Evolutionary conservation across 2,797 vertebrate species (phyloP).

Genomic region (Glyptemys insculpta): DNA sequence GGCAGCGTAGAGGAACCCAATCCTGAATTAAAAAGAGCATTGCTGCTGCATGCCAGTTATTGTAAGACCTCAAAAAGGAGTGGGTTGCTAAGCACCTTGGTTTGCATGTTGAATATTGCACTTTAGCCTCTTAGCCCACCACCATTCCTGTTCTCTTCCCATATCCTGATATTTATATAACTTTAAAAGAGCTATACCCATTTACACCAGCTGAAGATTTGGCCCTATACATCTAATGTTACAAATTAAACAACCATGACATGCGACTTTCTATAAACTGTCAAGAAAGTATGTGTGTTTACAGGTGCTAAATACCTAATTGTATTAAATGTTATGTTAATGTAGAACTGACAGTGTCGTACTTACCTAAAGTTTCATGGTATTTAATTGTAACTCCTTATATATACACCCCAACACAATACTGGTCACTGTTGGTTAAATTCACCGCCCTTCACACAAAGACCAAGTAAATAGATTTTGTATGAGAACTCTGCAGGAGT

Average conservation of each 20-base stretch:
- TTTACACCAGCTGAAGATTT: background rate
- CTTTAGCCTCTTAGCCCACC: background rate
- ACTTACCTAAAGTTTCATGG: background rate
- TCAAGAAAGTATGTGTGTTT: background rate
- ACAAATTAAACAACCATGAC: background rate
- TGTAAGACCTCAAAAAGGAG: background rate
- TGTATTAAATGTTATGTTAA: background rate
- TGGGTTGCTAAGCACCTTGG: background rate
- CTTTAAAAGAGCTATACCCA: background rate
- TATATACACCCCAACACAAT: accelerated
- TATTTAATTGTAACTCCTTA: background rate
- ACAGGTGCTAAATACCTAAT: background rate
- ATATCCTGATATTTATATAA: background rate
- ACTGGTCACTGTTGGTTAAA: background rate
- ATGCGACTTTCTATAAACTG: background rate
- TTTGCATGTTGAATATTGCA: background rate
- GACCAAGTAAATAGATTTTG: background rate
- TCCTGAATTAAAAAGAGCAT: background rate
- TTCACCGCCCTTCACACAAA: background rate
- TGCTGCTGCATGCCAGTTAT: background rate
- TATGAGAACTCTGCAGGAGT: background rate
- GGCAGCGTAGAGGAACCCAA: background rate
- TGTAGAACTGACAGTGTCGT: background rate
- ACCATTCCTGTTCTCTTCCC: background rate
- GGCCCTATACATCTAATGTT: background rate